Evolutionary conservation across 2,113 vertebrate genomes (phyloP), one percentile per base, ranked within the genome.

Genomic region (Synodontis membranacea): DNA sequence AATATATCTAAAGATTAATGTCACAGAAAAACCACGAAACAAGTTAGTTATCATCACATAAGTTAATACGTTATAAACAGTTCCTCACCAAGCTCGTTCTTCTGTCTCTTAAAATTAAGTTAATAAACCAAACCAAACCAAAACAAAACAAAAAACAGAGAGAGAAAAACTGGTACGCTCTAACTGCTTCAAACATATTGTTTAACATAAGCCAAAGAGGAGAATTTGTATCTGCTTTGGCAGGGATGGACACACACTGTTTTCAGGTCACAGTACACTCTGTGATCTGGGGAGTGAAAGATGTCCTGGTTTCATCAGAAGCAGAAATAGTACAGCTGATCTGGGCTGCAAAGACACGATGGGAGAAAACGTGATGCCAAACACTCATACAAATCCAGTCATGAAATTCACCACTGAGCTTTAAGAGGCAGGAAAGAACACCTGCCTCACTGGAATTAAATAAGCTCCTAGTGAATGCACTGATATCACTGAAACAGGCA

Each of bases 301-400:
- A 60, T 68, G 83, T 70, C 88, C 88, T 87, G 83, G 75, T 83
- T 87, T 89, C 83, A 80, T 86, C 83, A 82, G 83, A 75, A 48
- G 46, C 31, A 15, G 17, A 88, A 74, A 80, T 48, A 60, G 54
- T 44, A 60, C 48, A 39, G 39, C 52, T 70, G 39, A 82, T 70
- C 21, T 50, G 84, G 17, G n/a, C 80, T 83, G 60, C 44, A 44
- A 54, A 37, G 31, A 31, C 74, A 39, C n/a, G 8, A 60, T 34
- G 31, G 68, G 34, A 82, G 48, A 34, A 31, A 78, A 48, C 34
- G 31, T 62, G 31, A 60, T 62, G 42, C 17, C 28, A 74, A 85
- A 82, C 54, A 12, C 46, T 39, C 37, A 76, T 50, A 46, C 31
- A 66, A 62, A 50, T 64, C 79, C 31, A 19, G 46, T 15, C 62